Conservation (phyloP, 2,888 invertebrate genomes). For the Drepana falcataria region DNA sequence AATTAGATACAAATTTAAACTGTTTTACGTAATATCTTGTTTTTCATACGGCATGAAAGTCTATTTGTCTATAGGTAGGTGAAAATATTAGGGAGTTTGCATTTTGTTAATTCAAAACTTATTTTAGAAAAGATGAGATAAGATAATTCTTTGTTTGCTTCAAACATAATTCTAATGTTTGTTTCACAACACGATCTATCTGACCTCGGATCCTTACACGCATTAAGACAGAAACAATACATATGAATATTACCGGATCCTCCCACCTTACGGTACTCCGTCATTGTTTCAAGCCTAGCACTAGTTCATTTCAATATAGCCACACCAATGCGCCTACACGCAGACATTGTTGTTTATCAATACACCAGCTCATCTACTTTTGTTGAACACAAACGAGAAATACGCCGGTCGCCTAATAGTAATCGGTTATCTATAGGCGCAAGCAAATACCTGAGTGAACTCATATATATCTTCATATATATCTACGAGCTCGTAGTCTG, state of each 20-base stretch:
- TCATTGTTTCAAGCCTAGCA: constrained; percentile 58
- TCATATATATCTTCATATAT: too few species aligned
- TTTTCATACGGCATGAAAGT: background rate
- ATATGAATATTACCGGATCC: constrained; percentile 49
- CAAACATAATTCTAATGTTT: background rate
- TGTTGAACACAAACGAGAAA: too few species aligned
- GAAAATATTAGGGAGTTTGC: too few species aligned
- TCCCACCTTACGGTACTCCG: constrained; percentile 55
- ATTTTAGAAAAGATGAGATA: too few species aligned
- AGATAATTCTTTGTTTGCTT: too few species aligned
- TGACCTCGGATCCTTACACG: constrained; percentile 20
- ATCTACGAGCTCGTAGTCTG: too few species aligned
- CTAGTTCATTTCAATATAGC: constrained; percentile 63
- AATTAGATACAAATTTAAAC: background rate
- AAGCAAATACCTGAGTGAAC: too few species aligned
- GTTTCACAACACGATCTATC: constrained; percentile 2
- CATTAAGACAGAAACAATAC: constrained; percentile 53
- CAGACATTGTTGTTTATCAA: constrained; percentile 16
- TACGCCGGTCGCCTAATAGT: too few species aligned
- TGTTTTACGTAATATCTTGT: background rate
- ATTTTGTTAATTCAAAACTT: too few species aligned
- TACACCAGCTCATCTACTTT: constrained; percentile 5
- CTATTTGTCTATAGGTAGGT: too few species aligned
- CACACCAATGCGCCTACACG: constrained; percentile 58
- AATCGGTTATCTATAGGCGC: too few species aligned